phyloP scores from a whole-genome alignment of 2,113 vertebrate genomes.

The Scatophagus argus region DNA sequence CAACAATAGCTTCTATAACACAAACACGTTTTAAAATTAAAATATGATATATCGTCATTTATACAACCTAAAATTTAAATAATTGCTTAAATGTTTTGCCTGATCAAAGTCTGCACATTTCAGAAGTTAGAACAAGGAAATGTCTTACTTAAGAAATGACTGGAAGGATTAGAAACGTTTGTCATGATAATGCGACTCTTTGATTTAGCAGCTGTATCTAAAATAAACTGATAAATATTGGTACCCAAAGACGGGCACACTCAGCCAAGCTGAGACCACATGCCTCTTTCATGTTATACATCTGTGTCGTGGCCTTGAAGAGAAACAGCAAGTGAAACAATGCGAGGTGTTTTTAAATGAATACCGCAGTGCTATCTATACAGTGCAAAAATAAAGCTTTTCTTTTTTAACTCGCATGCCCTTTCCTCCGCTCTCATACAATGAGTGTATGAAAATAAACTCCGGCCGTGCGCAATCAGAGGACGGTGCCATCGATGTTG shows the following conservation, averaged over 20 bases:
- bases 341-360: conserved; percentile 7
- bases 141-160: no score
- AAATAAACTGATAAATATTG: background rate
- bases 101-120: background rate
- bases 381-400: conserved; percentile 7
- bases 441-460: conserved; percentile 59
- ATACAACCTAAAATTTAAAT: no score
- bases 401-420: conserved; percentile 42
- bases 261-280: background rate
- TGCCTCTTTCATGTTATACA: background rate
- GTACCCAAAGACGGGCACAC: background rate
- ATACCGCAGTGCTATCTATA: background rate
- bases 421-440: conserved; percentile 31
- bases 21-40: background rate
- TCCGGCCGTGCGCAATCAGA: conserved; percentile 41
- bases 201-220: background rate
- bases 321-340: conserved; percentile 6
- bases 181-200: background rate
- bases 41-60: background rate
- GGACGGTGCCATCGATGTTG: conserved; percentile 37
- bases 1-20: background rate
- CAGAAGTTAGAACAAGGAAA: background rate
- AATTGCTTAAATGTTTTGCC: no score
- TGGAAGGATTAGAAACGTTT: background rate
- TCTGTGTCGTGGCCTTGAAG: background rate